Conservation (phyloP, 2,113 vertebrate genomes). For the Corythornis cristatus region DNA sequence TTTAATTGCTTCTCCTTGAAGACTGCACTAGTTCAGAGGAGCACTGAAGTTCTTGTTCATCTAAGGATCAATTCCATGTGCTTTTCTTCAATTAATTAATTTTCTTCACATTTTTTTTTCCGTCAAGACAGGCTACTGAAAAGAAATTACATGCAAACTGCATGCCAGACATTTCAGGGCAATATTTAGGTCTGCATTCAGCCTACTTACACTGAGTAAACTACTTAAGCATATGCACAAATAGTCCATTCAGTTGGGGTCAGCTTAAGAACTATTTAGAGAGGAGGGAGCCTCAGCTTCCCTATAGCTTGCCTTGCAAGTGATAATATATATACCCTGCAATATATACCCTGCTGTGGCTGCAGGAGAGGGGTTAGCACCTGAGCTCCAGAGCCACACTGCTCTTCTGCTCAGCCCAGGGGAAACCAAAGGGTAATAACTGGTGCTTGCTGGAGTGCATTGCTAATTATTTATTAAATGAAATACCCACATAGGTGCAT, state of each 20-base stretch:
- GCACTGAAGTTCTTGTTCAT: background rate
- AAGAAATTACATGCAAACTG: background rate
- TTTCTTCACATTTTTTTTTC: background rate
- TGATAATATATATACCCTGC: no score
- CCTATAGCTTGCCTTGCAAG: background rate
- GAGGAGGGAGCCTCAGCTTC: background rate
- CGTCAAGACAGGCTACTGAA: background rate
- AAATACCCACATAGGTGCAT: background rate
- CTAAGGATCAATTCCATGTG: background rate
- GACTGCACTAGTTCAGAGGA: background rate
- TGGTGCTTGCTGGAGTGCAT: background rate
- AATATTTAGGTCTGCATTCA: background rate
- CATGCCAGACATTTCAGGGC: background rate
- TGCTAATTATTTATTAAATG: background rate
- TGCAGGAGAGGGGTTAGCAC: no score
- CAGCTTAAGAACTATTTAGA: conserved; percentile 3
- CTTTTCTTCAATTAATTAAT: background rate
- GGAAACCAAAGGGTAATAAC: background rate
- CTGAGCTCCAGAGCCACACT: background rate
- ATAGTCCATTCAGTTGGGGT: background rate
- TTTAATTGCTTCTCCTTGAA: background rate
- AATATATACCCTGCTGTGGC: no score
- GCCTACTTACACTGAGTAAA: background rate
- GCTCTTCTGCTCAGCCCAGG: background rate
- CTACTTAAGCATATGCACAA: background rate